Conservation (phyloP, 2,888 invertebrate genomes). For the Diaphora mendica region DNA sequence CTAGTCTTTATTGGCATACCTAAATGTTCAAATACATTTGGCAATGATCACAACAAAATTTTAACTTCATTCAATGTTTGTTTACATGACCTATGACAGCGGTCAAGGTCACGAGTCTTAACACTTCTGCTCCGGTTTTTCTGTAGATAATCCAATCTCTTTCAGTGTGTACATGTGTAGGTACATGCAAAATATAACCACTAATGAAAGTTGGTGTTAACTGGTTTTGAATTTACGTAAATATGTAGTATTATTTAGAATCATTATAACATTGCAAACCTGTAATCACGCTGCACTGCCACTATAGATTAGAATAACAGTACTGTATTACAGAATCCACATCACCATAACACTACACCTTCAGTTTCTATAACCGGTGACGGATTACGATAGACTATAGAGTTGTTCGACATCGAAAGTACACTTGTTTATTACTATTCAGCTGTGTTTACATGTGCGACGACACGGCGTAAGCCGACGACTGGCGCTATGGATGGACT, state of each 20-base stretch:
- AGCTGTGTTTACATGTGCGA: conserved; percentile 74
- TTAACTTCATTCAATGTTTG: conserved; percentile 17
- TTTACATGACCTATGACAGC: conserved; percentile 49
- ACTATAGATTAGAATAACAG: conserved; percentile 41
- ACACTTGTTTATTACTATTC: conserved; percentile 52
- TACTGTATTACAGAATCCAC: conserved; percentile 48
- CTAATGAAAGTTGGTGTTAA: conserved; percentile 6
- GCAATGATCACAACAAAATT: background rate
- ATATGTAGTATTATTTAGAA: conserved; percentile 13
- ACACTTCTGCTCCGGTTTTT: background rate
- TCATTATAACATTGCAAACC: conserved; percentile 54
- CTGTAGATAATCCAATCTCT: background rate
- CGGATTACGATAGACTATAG: conserved; percentile 41
- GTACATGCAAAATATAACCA: background rate
- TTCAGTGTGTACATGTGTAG: background rate
- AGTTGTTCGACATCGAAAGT: conserved; percentile 68
- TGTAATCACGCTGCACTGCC: conserved; percentile 45
- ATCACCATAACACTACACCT: conserved; percentile 66
- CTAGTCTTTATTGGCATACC: background rate
- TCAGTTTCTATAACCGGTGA: conserved; percentile 34
- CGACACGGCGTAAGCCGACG: conserved; percentile 77
- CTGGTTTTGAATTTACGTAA: conserved; percentile 16
- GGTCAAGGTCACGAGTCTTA: conserved; percentile 54
- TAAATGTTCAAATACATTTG: background rate
- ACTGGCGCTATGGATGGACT: conserved; percentile 63